Evolutionary conservation across 2,888 invertebrate genomes (phyloP).

Genomic region (Flexamia atlantica): DNA sequence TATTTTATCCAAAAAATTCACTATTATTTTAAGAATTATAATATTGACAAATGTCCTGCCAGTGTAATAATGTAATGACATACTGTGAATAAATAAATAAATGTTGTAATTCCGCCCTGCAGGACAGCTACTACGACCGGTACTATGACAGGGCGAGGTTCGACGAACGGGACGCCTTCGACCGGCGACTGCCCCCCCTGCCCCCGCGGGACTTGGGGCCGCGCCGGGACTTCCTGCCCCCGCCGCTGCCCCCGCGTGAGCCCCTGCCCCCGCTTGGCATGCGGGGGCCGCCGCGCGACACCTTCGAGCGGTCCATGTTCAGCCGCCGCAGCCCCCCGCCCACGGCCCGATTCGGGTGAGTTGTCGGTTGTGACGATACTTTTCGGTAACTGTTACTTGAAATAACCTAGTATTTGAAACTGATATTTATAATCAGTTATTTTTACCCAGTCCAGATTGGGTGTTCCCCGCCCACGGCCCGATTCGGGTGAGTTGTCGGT

Average conservation of each 20-base stretch:
- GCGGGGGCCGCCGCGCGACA: constrained; percentile 63
- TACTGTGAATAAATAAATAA: too few species aligned
- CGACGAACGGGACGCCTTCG: constrained; percentile 78
- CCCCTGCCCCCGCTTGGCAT: constrained; percentile 59
- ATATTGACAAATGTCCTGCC: too few species aligned
- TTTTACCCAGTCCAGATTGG: too few species aligned
- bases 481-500: constrained; percentile 56
- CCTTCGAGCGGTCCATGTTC: constrained; percentile 79
- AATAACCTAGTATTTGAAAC: too few species aligned
- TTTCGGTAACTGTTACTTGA: too few species aligned
- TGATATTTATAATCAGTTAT: too few species aligned
- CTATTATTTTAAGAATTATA: too few species aligned
- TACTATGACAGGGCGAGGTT: constrained; percentile 77
- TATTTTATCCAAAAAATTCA: too few species aligned
- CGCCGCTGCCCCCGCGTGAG: constrained; percentile 79
- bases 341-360: constrained; percentile 60
- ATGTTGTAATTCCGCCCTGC: constrained; percentile 67
- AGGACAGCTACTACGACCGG: constrained; percentile 89
- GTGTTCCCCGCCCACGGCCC: constrained; percentile 79
- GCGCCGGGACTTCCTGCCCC: constrained; percentile 83
- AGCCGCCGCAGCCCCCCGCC: constrained; percentile 88
- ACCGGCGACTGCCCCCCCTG: constrained; percentile 81
- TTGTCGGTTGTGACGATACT: too few species aligned
- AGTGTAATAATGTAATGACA: too few species aligned
- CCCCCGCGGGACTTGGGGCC: constrained; percentile 68